Base-by-base conservation (phyloP, 2,113 vertebrate genomes). In the Craseonycteris thonglongyai region DNA sequence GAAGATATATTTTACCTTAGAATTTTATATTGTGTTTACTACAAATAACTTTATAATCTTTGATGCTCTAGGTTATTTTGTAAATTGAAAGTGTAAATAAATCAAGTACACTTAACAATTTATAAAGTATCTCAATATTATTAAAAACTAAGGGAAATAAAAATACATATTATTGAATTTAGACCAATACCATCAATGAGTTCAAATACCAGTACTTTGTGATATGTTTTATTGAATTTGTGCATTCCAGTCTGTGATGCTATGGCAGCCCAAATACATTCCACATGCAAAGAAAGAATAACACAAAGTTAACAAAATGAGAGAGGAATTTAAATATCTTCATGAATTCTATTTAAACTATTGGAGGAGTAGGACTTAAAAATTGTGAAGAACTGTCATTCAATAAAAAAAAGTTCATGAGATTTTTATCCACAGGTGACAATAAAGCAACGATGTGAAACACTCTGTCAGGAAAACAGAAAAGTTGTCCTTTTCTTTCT, bases 1-100 rank as follows among this genome's bases (percentile, higher is more conserved):
- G 6, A 33, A 81, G 24, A 86, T 56, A 51, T 47, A 63, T 94
- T 89, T 85, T 82, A 89, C 14, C 11, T 90, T 78, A 12, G 10
- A 65, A 28, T 33, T 80, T 72, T 85, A 94, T 90, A 30, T 21
- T 71, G 28, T 81, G 1, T 56, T 87, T 89, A 69, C 63, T 92
- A 18, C 4, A 8, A 21, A 40, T 69, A 16, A 61, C 63, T 0
- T 30, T 80, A 59, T 65, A 81, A 59, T 84, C 5, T 30, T 91
- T 95, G 26, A 78, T 33, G 5, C 92, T 63, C 83, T 26, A 59
- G 8, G 26, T 40, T 66, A 30, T 95, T 85, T 76, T 88, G 7
- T 81, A 56, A 7, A 58, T 63, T 47, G 19, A n/a, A 72, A 63
- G 0, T n/a, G 1, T 30, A 72, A 85, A 35, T 47, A 93, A 90